A percentile compares a stretch with the other conserved stretches of the same genome.
Conservation (phyloP, 2,888 invertebrate genomes). For the Pandemis heparana region DNA sequence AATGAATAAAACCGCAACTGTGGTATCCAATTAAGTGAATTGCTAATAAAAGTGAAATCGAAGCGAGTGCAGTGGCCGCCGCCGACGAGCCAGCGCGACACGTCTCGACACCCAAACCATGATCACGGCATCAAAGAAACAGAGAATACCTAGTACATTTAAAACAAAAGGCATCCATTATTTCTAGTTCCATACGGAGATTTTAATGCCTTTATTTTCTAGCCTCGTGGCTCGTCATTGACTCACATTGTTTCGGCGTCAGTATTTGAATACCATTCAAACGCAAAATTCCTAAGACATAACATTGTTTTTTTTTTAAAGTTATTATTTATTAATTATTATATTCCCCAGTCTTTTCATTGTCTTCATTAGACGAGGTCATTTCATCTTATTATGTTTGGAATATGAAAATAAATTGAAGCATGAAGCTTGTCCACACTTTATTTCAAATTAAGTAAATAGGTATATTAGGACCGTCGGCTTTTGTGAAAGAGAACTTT, state of each 20-base stretch:
- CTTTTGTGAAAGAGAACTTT: neutral
- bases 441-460: no score
- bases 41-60: conserved; percentile 86
- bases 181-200: neutral
- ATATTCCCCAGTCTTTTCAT: neutral
- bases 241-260: neutral
- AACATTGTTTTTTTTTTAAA: neutral
- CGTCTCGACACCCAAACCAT: conserved; percentile 45
- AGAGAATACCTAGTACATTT: conserved; percentile 1
- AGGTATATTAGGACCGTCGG: neutral
- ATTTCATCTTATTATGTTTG: neutral
- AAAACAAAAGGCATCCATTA: conserved; percentile 10
- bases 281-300: neutral
- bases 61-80: conserved; percentile 83
- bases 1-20: conserved; percentile 82
- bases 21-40: conserved; percentile 84
- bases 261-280: neutral
- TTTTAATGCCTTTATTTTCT: neutral
- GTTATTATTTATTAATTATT: neutral
- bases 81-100: conserved; percentile 45
- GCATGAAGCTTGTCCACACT: neutral
- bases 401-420: neutral
- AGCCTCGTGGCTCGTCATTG: conserved; percentile 46
- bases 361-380: neutral
- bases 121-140: conserved; percentile 15